These are phyloP conservation scores for Thaumetopoea pityocampa DNA, from an alignment of 1,140 invertebrate genomes.

Conservation along the genomic window DNA sequence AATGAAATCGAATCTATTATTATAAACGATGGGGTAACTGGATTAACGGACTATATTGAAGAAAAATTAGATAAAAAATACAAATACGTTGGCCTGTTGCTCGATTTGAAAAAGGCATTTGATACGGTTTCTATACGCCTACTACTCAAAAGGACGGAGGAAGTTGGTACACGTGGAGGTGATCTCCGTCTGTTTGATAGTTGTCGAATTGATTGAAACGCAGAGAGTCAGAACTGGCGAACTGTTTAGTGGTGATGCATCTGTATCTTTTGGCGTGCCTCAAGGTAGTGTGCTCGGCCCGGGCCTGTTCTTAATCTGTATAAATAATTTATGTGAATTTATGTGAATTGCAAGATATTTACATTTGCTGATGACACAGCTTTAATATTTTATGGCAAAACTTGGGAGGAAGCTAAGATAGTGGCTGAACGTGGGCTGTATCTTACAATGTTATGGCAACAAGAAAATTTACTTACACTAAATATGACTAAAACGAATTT, in stretches of 20 bases:
- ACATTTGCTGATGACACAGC: constrained; percentile 28
- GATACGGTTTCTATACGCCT: constrained; percentile 14
- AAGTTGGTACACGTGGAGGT: constrained; percentile 9
- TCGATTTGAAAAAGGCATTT: constrained; percentile 25
- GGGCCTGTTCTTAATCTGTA: constrained; percentile 22
- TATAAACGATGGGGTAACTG: constrained; percentile 5
- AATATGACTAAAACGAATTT: constrained; percentile 24
- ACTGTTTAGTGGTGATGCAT: constrained; percentile 6
- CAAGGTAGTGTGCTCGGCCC: constrained; percentile 26
- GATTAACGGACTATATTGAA: constrained; percentile 6
- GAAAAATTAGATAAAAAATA: constrained; percentile 5
- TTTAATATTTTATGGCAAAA: constrained; percentile 8
- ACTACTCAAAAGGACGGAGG: constrained; percentile 11
- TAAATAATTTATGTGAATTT: constrained; percentile 19
- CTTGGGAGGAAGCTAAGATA: constrained; percentile 12
- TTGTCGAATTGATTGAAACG: too few relatives aligned
- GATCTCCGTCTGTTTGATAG: too few relatives aligned
- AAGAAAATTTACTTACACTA: constrained; percentile 17
- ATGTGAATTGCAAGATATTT: constrained; percentile 10
- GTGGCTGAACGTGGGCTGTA: constrained; percentile 7
- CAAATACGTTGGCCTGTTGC: constrained; percentile 16
- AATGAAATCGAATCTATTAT: too few relatives aligned
- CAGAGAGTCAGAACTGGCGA: constrained; percentile 5
- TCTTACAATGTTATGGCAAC: constrained; percentile 13
- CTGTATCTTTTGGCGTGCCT: constrained; percentile 11